Evolutionary conservation across 2,113 vertebrate species (phyloP), one percentile per base, ranked within the genome.

Genomic region (Lasiurus borealis): DNA sequence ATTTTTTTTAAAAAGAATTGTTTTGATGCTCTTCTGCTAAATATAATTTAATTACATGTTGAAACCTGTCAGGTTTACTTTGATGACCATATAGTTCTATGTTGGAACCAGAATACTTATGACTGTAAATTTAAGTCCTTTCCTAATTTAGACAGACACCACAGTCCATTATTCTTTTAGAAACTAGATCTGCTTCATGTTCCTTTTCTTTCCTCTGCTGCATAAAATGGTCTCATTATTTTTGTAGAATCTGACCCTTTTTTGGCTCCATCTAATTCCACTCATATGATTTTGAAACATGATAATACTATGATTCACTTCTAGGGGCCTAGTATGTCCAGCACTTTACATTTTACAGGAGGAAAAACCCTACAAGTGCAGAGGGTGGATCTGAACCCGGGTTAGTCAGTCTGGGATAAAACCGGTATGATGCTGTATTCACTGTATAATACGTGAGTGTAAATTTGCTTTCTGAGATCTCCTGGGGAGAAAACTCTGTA

Each of bases 31-130:
- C 52, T 75, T 72, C 46, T 27, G 34, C n/a, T 90, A 90, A 66
- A 54, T 85, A 76, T 21, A 57, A 54, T 34, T 77, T 72, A 84
- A 77, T 48, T 62, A 77, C 44, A 71, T 8, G 14, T 29, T 77
- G n/a, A 90, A 95, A 87, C 10, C 25, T 88, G 54, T 85, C 44
- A 69, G 27, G 71, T 97, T 87, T 90, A 91, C 82, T 91, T 44
- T 59, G 66, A 66, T 11, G 50, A 84, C 57, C 15, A 88, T 19
- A 54, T 4, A 85, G 12, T 34, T 75, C 48, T 52, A 69, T 36
- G 15, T 4, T 85, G 19, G 50, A 78, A 77, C 31, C 44, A 92
- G 40, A 90, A 72, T 31, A 78, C 52, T 88, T 83, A 72, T 34
- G 50, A 69, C 68, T 31, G 29, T 88, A n/a, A 64, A 93, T 6